These are phyloP conservation scores for Erpetoichthys calabaricus DNA, from an alignment of 2,797 vertebrate species.

Conservation along the genomic window DNA sequence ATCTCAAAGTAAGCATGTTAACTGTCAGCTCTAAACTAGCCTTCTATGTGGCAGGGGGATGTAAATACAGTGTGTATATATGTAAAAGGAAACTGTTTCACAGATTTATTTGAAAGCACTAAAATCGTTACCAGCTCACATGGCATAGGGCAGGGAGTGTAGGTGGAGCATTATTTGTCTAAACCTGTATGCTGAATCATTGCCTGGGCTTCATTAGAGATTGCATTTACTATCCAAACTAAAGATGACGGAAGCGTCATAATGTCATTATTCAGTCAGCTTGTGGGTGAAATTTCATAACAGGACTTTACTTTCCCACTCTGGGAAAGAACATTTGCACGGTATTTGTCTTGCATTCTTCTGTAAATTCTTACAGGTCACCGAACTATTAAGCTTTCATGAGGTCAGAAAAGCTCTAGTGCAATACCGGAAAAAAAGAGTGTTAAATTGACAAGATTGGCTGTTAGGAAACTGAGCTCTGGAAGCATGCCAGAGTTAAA, in stretches of 20 bases:
- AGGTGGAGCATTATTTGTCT: constrained; percentile 42
- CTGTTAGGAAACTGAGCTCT: no score
- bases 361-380: not conserved
- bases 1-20: no score
- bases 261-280: constrained; percentile 19
- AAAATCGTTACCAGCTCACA: not conserved
- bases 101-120: not conserved
- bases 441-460: no score
- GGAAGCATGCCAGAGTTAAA: no score
- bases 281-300: constrained; percentile 38
- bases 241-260: constrained; percentile 44
- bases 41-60: no score
- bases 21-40: no score
- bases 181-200: constrained; percentile 51
- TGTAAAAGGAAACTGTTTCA: no score
- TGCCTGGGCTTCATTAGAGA: constrained; percentile 43
- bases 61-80: no score
- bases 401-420: not conserved
- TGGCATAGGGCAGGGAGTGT: not conserved
- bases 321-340: constrained; percentile 12
- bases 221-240: constrained; percentile 41
- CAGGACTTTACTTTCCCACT: constrained; percentile 27
- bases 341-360: constrained; percentile 14
- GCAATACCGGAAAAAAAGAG: no score
- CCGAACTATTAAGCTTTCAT: not conserved